Evolutionary conservation across 92 coral and sea anemone genomes (phyloP), one percentile per base, ranked within the genome.

Genomic region (Porites divaricata): DNA sequence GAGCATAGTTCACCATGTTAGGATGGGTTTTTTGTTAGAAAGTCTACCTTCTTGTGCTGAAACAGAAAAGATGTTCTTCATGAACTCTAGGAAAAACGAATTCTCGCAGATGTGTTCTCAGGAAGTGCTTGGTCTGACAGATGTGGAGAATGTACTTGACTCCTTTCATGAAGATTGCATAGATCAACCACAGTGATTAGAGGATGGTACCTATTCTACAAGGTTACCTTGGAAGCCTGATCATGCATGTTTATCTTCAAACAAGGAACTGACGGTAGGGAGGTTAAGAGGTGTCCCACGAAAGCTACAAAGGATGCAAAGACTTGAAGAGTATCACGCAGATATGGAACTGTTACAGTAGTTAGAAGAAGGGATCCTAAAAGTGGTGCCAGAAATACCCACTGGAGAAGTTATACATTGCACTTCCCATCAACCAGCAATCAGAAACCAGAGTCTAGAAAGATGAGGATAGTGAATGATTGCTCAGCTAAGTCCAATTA

Each of bases 121-220:
- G 72, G 97, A 93, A 79, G 94, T 79, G 23, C 72, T 93, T 41
- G 97, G 96, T 41, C 83, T 93, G 7, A 62, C 86, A 41, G 90
- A 90, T 72, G 53, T 73, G 63, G 67, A 4, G 0, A 67, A 75
- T 25, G 20, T 12, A 12, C 79, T 65, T 51, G 82, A 70, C 45
- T 22, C 65, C 52, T 89, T 88, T 72, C 91, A 92, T 77, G 88
- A 84, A 72, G 83, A 87, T 20, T 87, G 78, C 28, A 52, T 21
- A 49, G 66, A 77, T 19, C 86, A 89, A 69, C 62, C 88, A 57
- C 68, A 73, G 19, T 82, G 88, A 75, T 75, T 87, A 17, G 91
- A 85, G 9, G 86, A 87, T 59, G 93, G 96, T 4, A 74, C 87
- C 19, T 93, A 89, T 53, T 59, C 70, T 95, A 5, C 26, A 25